phyloP scores from a whole-genome alignment of 2,113 vertebrate species.

The Ascaphus truei region DNA sequence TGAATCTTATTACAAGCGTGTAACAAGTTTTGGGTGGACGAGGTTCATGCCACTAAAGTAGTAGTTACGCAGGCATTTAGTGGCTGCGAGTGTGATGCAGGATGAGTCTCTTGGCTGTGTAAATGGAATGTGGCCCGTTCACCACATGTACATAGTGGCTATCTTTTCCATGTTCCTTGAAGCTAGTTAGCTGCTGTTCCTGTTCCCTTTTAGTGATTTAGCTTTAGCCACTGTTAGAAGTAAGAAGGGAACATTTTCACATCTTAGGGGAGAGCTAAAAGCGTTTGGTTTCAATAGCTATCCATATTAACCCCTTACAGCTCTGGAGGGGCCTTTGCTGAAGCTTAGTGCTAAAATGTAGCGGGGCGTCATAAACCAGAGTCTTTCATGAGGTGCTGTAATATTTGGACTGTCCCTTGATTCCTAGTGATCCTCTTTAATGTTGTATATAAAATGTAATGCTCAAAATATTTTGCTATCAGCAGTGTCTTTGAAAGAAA shows the following conservation, averaged over 20 bases:
- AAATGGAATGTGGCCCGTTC: too few relatives aligned
- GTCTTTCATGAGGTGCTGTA: constrained; percentile 28
- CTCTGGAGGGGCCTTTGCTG: constrained; percentile 6
- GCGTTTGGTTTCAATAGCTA: neutral
- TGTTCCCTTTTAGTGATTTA: neutral
- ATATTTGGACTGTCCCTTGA: constrained; percentile 42
- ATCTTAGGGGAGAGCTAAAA: too few relatives aligned
- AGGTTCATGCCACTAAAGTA: too few relatives aligned
- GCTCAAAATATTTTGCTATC: constrained; percentile 62
- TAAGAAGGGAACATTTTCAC: too few relatives aligned
- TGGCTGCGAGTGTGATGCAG: too few relatives aligned
- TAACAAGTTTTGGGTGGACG: too few relatives aligned
- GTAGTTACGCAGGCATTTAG: too few relatives aligned
- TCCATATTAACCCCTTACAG: neutral
- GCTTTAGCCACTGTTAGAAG: neutral
- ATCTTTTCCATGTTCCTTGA: too few relatives aligned
- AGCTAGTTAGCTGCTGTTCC: neutral
- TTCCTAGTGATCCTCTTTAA: constrained; percentile 57
- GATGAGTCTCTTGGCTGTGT: too few relatives aligned
- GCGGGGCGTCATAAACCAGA: neutral
- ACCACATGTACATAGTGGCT: too few relatives aligned
- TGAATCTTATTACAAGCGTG: too few relatives aligned
- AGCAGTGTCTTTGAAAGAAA: constrained; percentile 56
- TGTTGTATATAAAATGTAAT: constrained; percentile 62
- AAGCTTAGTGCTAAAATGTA: constrained; percentile 24